Percentiles rank a stretch among this genome's conserved stretches.
Conservation (phyloP, 1,140 invertebrate genomes). For the Drosophila nasuta region DNA sequence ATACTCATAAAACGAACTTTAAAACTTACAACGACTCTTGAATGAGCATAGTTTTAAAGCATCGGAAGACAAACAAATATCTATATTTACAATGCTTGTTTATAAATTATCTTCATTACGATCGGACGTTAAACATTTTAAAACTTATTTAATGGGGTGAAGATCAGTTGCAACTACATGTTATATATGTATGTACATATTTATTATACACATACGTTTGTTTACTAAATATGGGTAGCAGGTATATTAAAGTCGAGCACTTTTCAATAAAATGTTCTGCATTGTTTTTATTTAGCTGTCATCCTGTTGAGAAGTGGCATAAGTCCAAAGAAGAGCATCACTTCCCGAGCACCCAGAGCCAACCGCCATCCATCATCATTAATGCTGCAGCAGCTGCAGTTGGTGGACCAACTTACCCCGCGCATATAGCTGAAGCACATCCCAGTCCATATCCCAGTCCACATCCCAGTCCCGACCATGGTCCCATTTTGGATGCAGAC, state of each 20-base stretch:
- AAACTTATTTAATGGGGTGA: not conserved
- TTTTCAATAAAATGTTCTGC: too few relatives aligned
- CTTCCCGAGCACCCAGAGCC: slow-evolving; percentile 16
- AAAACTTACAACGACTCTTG: too few relatives aligned
- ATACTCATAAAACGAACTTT: too few relatives aligned
- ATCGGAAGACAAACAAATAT: too few relatives aligned
- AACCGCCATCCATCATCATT: slow-evolving; percentile 57
- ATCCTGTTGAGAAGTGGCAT: slow-evolving; percentile 63
- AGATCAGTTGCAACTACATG: not conserved
- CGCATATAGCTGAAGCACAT: slow-evolving; percentile 16
- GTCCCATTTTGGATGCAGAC: not conserved
- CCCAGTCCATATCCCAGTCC: not conserved
- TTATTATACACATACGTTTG: not conserved
- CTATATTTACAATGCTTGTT: too few relatives aligned
- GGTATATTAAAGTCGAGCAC: too few relatives aligned
- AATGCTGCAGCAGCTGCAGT: slow-evolving; percentile 75
- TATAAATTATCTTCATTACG: too few relatives aligned
- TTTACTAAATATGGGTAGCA: not conserved
- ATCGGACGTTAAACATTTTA: too few relatives aligned
- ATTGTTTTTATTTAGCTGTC: slow-evolving; percentile 50
- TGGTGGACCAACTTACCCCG: slow-evolving; percentile 39
- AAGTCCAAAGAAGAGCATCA: slow-evolving; percentile 18
- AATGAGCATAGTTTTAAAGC: too few relatives aligned
- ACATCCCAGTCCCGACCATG: too few relatives aligned
- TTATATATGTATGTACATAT: not conserved